A percentile compares a stretch with the other conserved stretches of the same genome.
Conservation (phyloP, 2,888 invertebrate species). For the Trissoscelio sp. region DNA sequence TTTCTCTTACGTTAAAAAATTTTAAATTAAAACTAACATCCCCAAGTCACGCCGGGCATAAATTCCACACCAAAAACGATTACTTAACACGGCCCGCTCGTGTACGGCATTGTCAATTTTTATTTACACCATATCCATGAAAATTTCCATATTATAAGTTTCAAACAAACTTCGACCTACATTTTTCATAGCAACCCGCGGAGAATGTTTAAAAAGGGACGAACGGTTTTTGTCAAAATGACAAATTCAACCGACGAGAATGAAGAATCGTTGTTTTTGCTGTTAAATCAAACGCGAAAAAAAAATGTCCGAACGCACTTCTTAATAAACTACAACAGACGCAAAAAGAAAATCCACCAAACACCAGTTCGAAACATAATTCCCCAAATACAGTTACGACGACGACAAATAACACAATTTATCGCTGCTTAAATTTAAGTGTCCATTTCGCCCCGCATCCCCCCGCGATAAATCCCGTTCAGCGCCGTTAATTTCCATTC, state of each 20-base stretch:
- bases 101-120: slow-evolving; percentile 38
- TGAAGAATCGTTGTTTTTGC: slow-evolving; percentile 41
- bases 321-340: slow-evolving; percentile 35
- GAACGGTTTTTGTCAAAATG: slow-evolving; percentile 22
- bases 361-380: slow-evolving; percentile 45
- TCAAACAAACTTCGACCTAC: slow-evolving; percentile 26
- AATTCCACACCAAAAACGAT: slow-evolving; percentile 34
- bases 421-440: slow-evolving; percentile 64
- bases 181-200: slow-evolving; percentile 27
- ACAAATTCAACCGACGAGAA: slow-evolving; percentile 34
- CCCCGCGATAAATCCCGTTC: slow-evolving; percentile 56
- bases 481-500: slow-evolving; percentile 61
- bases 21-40: slow-evolving; percentile 54
- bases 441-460: slow-evolving; percentile 14
- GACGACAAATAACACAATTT: slow-evolving; percentile 63
- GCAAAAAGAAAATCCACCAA: slow-evolving; percentile 12
- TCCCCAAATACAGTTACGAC: slow-evolving; percentile 52
- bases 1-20: slow-evolving; percentile 1
- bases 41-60: slow-evolving; percentile 22
- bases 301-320: slow-evolving; percentile 17
- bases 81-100: slow-evolving; percentile 22
- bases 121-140: slow-evolving; percentile 29
- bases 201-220: slow-evolving; percentile 22
- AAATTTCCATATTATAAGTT: slow-evolving; percentile 49
- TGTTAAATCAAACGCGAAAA: slow-evolving; percentile 35